Evolutionary conservation across 2,113 vertebrate species (phyloP).

Genomic region (Irena cyanogastra): DNA sequence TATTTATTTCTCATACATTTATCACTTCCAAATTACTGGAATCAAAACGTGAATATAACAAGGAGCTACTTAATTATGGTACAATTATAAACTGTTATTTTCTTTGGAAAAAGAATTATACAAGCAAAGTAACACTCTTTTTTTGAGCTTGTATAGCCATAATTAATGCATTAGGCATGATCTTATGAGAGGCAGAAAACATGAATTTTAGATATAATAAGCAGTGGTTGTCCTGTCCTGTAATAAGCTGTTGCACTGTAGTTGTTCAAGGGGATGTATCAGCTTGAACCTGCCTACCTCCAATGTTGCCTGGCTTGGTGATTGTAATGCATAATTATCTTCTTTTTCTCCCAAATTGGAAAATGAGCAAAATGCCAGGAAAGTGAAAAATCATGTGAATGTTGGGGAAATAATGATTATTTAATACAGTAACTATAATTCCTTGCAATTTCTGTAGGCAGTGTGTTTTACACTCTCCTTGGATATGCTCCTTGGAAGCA

Average conservation of each 20-base stretch:
- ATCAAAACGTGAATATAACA: background rate
- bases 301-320: background rate
- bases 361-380: background rate
- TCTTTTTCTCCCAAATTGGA: background rate
- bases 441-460: background rate
- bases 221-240: background rate
- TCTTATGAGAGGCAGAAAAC: background rate
- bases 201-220: background rate
- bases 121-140: background rate
- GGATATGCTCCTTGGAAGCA: background rate
- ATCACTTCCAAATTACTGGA: background rate
- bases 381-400: background rate
- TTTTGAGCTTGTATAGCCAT: background rate
- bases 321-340: background rate
- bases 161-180: background rate
- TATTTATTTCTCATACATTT: background rate
- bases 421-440: background rate
- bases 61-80: background rate
- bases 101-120: background rate
- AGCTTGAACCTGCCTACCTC: background rate
- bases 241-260: background rate
- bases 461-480: background rate
- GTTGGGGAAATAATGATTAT: background rate
- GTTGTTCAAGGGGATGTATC: background rate
- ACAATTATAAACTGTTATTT: background rate